Conservation (phyloP, 2,797 vertebrate species). For the Denticeps clupeoides region DNA sequence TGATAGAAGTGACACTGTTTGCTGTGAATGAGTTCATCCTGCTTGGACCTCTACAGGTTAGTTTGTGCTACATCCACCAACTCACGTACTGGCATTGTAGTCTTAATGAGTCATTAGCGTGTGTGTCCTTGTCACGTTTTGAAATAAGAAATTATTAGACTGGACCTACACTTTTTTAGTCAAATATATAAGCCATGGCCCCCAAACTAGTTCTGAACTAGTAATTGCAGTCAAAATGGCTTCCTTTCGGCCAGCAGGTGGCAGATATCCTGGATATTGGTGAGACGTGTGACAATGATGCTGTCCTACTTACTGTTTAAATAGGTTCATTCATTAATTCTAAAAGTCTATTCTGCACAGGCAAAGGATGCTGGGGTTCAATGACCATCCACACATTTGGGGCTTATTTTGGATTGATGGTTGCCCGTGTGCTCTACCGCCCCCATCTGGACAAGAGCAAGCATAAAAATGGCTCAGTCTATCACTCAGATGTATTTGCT, state of each 20-base stretch:
- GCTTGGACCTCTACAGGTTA: conserved; percentile 63
- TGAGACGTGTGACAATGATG: no score
- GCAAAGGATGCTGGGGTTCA: conserved; percentile 78
- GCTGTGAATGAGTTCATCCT: conserved; percentile 73
- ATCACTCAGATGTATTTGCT: conserved; percentile 72
- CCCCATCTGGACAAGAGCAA: conserved; percentile 58
- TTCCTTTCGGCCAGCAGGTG: no score
- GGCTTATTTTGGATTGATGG: conserved; percentile 80
- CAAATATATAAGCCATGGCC: no score
- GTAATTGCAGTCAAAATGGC: no score
- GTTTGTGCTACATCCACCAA: no score
- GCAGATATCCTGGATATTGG: no score
- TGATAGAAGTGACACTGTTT: conserved; percentile 74
- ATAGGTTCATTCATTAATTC: not conserved
- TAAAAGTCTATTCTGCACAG: conserved; percentile 41
- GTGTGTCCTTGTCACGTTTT: no score
- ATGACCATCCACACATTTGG: conserved; percentile 88
- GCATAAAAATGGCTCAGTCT: conserved; percentile 53
- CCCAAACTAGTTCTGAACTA: no score
- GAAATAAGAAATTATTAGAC: no score
- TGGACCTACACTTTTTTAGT: no score
- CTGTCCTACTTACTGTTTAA: not conserved
- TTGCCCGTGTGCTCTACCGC: conserved; percentile 67
- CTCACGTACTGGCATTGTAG: no score
- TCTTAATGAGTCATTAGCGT: no score